Base-by-base conservation (phyloP, 2,113 vertebrate species). In the Caranx ignobilis region DNA sequence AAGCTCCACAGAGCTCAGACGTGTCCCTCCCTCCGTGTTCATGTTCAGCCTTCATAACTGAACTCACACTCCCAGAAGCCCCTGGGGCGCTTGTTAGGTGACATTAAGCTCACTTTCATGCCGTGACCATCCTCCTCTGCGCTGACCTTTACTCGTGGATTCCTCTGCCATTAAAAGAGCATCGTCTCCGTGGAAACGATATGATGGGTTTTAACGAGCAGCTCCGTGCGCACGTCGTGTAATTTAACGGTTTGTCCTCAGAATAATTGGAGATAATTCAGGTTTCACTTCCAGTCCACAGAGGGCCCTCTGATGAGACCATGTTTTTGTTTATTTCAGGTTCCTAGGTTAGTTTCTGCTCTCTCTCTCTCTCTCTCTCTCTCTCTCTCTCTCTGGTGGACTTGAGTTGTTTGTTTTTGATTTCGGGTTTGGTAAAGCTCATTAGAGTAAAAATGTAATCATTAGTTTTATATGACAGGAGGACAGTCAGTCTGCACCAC, bases 41-140 rank as follows among this genome's bases (percentile, higher is more conserved):
- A 5, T 18, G 48, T 9, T 45, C 39, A 39, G 34, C 26, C 50
- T 12, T 32, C 21, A 52, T 26, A 63, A 61, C 48, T 5, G 37
- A 65, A 56, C 75, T 71, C 61, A 16, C 47, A 48, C 61, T 73
- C 75, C 75, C 50, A 75, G 62, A 79, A 72, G 48, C 50, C 81
- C 77, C 72, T 31, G 59, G 50, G 8, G 77, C 8, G 43, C 56
- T 35, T 60, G 76, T 79, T 72, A 57, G 64, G 55, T 56, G 55
- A 62, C 60, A 83, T 77, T 61, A 62, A 73, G 35, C 34, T 81
- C 78, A 63, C 34, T 69, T 43, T 16, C 32, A 26, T 26, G 26
- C 26, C 47, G 32, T 11, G 35, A 6, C 21, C 56, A 5, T 5
- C 37, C 60, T 54, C 45, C 39, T 62, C n/a, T 4, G 73, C 1